phyloP scores from a whole-genome alignment of 2,797 vertebrate species.

The Eulemur coronatus region DNA sequence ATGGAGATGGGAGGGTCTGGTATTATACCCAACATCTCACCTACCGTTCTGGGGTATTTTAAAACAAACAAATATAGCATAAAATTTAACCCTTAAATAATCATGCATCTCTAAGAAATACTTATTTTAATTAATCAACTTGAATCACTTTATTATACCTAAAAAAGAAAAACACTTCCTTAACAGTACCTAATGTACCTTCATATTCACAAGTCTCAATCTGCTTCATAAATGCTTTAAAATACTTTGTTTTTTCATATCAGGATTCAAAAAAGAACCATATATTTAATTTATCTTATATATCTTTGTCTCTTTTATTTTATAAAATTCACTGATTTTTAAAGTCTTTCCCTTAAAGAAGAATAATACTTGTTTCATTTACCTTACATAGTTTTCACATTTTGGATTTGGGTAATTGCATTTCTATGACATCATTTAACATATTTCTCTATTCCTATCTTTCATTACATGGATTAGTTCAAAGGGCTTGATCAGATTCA shows the following conservation, averaged over 20 bases:
- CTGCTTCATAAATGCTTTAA: neutral
- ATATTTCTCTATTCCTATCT: neutral
- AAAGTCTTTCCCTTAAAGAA: neutral
- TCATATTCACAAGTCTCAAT: neutral
- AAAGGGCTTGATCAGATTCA: neutral
- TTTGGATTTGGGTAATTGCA: neutral
- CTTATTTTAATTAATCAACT: neutral
- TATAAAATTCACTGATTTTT: neutral
- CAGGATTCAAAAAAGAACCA: rapidly evolving
- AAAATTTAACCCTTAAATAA: neutral
- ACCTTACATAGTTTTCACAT: neutral
- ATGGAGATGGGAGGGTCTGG: no score
- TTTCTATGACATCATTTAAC: neutral
- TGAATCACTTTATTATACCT: neutral
- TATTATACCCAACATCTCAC: neutral
- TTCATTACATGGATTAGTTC: neutral
- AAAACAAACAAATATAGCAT: neutral
- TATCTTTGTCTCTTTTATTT: neutral
- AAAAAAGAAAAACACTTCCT: neutral
- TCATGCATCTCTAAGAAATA: neutral
- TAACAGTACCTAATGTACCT: neutral
- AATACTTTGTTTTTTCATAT: neutral
- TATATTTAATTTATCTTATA: neutral
- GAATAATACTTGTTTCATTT: neutral
- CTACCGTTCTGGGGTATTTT: neutral